Evolutionary conservation across 2,113 vertebrate species (phyloP).

Genomic region (Petrocephalus zakoni): DNA sequence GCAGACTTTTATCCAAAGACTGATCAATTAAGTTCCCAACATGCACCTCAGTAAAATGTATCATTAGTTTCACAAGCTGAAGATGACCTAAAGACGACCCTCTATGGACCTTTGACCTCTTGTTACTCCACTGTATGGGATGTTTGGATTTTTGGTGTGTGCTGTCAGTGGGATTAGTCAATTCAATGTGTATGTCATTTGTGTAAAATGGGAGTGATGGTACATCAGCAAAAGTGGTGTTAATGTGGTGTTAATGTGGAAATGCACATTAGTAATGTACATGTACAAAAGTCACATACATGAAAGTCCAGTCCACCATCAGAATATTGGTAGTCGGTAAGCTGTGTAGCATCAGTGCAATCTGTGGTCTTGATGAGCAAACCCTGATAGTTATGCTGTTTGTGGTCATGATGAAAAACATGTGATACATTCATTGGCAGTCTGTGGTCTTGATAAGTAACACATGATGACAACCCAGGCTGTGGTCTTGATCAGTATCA

Average conservation of each 20-base stretch:
- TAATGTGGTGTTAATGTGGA: not conserved
- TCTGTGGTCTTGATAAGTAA: not conserved
- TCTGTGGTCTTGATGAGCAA: not conserved
- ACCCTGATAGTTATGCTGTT: not conserved
- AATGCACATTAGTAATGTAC: not conserved
- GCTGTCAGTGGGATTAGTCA: not conserved
- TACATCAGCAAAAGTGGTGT: too few species aligned
- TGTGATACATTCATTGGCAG: not conserved
- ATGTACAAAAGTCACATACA: not conserved
- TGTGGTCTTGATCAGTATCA: not conserved
- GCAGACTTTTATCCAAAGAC: not conserved
- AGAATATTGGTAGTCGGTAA: not conserved
- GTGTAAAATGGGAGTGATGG: not conserved
- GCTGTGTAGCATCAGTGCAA: not conserved
- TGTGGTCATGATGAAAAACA: not conserved
- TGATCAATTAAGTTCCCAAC: not conserved
- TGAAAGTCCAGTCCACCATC: not conserved
- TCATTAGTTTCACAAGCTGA: not conserved
- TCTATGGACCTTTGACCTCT: not conserved
- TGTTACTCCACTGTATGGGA: not conserved
- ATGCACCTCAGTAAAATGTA: not conserved
- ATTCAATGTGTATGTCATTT: not conserved
- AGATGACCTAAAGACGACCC: not conserved
- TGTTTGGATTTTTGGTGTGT: not conserved
- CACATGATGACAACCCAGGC: not conserved